A percentile compares a stretch with the other conserved stretches of the same genome.
Conservation (phyloP, 2,113 vertebrate genomes). For the Erinaceus europaeus region DNA sequence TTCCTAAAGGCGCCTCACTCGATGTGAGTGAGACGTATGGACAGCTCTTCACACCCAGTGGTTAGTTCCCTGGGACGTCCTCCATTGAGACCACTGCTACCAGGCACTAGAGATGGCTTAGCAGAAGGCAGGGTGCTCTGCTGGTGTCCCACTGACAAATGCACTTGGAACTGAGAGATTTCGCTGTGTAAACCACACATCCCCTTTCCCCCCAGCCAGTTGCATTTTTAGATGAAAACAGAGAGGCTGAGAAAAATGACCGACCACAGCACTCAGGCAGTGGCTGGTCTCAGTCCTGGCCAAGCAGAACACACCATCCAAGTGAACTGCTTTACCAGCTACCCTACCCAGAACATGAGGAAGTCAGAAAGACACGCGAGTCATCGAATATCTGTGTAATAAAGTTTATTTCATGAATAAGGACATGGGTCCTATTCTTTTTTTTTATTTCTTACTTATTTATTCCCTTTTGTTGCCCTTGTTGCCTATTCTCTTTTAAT, state of each 20-base stretch:
- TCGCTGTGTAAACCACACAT: neutral
- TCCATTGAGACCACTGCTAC: neutral
- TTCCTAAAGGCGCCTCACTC: neutral
- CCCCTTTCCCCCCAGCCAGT: too few species aligned
- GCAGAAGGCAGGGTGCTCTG: neutral
- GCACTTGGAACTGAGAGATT: neutral
- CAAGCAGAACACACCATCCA: too few species aligned
- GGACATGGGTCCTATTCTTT: neutral
- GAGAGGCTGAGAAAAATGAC: too few species aligned
- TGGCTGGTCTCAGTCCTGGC: too few species aligned
- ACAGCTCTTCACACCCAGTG: neutral
- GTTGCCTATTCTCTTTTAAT: too few species aligned
- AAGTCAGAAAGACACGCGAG: neutral
- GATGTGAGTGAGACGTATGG: neutral
- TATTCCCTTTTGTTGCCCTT: too few species aligned
- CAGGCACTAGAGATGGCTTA: neutral
- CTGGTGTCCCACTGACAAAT: neutral
- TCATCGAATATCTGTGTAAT: neutral
- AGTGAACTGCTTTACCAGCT: too few species aligned
- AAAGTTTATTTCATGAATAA: conserved; percentile 9
- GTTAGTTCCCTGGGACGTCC: neutral
- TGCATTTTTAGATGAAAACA: too few species aligned
- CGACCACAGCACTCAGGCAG: too few species aligned
- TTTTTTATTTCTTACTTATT: too few species aligned
- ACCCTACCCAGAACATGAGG: too few species aligned